Evolutionary conservation across 2,113 vertebrate species (phyloP).

Genomic region (Melanerpes aurifrons): DNA sequence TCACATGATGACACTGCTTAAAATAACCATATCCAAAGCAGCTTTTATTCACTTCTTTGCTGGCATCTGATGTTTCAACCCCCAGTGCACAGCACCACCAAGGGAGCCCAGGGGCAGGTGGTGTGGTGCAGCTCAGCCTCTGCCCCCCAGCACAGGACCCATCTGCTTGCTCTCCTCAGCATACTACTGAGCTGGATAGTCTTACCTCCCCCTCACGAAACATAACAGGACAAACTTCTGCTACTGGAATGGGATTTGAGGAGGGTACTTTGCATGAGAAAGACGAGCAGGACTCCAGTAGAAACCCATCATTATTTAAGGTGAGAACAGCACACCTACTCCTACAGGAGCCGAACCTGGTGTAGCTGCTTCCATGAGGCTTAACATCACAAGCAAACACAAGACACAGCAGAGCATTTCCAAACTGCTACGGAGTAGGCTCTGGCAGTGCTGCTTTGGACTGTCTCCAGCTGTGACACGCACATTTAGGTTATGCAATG

Average conservation of each 20-base stretch:
- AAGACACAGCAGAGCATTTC: not conserved
- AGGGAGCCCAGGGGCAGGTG: not conserved
- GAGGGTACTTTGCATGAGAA: not conserved
- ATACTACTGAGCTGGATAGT: not conserved
- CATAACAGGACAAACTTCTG: not conserved
- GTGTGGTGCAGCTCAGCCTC: not conserved
- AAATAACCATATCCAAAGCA: not conserved
- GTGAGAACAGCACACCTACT: not conserved
- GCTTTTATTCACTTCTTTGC: not conserved
- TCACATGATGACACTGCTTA: not conserved
- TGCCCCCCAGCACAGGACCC: rapidly evolving
- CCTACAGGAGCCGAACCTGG: not conserved
- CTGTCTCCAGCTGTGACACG: not conserved
- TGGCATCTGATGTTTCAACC: rapidly evolving
- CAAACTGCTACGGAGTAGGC: not conserved
- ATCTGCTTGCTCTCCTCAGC: not conserved
- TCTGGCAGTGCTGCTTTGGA: not conserved
- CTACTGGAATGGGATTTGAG: not conserved
- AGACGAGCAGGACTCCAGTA: not conserved
- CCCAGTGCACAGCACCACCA: rapidly evolving
- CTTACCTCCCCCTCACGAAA: not conserved
- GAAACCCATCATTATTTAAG: not conserved
- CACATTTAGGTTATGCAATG: not conserved
- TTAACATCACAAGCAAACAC: not conserved
- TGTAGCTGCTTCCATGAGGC: not conserved